Conservation (phyloP, 2,797 vertebrate genomes). For the Falco naumanni region DNA sequence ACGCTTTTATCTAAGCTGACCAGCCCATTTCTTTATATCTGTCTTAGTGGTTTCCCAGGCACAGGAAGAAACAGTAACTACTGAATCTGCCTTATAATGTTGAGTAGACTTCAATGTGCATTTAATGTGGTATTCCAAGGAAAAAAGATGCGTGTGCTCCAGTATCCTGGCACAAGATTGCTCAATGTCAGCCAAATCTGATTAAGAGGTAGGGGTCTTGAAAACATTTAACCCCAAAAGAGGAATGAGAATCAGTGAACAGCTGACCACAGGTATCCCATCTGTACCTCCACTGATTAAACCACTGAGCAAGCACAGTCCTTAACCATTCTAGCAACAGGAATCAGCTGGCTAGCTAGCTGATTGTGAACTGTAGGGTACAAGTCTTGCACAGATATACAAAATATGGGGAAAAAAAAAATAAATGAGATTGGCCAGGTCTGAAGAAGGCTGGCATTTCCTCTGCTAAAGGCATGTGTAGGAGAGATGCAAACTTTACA, state of each 20-base stretch:
- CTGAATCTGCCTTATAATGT: not conserved
- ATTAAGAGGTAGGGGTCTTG: not conserved
- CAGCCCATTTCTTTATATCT: not conserved
- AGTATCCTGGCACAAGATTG: not conserved
- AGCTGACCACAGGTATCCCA: not conserved
- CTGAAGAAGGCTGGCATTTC: not conserved
- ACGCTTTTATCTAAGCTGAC: not conserved
- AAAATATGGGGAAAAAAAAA: not conserved
- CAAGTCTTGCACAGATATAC: not conserved
- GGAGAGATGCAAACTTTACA: not conserved
- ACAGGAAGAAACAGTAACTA: not conserved
- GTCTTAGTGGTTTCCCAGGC: not conserved
- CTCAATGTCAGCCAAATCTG: not conserved
- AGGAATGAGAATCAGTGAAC: not conserved
- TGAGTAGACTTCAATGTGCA: not conserved
- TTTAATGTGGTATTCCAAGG: not conserved
- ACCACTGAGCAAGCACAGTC: not conserved
- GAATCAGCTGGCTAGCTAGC: not conserved
- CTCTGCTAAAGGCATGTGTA: accelerated
- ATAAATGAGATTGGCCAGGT: not conserved
- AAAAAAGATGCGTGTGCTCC: accelerated
- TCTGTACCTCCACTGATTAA: not conserved
- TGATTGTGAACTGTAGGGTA: not conserved
- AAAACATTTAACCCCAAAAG: not conserved
- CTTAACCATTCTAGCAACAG: not conserved